A percentile compares a stretch with the other conserved stretches of the same genome.
Conservation (phyloP, 2,113 vertebrate species). For the Casuarius casuarius region DNA sequence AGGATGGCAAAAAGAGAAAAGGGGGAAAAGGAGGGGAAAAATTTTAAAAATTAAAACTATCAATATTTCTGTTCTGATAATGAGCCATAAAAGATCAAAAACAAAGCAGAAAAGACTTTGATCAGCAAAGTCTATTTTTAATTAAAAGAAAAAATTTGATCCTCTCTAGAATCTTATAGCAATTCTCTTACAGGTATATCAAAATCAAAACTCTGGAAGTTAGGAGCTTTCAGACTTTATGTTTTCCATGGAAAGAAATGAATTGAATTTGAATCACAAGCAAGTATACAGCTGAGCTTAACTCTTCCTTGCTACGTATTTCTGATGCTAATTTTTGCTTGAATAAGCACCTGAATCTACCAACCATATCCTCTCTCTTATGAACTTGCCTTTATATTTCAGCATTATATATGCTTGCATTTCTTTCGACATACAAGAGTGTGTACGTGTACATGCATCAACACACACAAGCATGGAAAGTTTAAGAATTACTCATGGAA, state of each 20-base stretch:
- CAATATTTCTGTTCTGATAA: neutral
- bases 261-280: neutral
- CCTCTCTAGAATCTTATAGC: neutral
- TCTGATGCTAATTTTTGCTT: neutral
- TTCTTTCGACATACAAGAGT: neutral
- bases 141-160: neutral
- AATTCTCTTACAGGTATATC: neutral
- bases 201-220: neutral
- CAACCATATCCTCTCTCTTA: neutral
- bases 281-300: neutral
- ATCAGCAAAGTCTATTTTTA: neutral
- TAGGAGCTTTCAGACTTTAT: neutral
- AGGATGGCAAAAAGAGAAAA: too few species aligned
- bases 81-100: neutral
- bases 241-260: neutral
- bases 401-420: rapidly evolving
- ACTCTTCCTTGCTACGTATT: neutral
- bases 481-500: neutral
- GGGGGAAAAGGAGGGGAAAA: rapidly evolving
- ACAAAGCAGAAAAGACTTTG: neutral
- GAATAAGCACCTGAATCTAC: neutral
- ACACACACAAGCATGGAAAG: rapidly evolving
- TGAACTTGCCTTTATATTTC: neutral
- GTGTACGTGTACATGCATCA: neutral
- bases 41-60: neutral